Evolutionary conservation across 1,140 invertebrate genomes (phyloP).

Genomic region (Drosophila auraria): DNA sequence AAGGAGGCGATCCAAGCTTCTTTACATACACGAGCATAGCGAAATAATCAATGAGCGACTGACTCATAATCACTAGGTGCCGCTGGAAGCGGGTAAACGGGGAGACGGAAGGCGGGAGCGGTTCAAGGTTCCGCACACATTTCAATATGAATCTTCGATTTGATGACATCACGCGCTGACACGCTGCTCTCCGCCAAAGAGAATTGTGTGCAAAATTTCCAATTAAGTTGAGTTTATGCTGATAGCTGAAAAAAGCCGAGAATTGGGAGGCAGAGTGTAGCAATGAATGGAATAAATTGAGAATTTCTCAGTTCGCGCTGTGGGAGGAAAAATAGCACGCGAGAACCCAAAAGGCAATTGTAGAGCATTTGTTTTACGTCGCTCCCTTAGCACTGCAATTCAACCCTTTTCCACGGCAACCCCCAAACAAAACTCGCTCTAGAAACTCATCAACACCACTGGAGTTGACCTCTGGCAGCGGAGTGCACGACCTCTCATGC

Average conservation of each 20-base stretch:
- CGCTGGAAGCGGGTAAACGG: neutral
- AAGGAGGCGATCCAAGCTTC: constrained; percentile 22
- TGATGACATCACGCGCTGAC: constrained; percentile 58
- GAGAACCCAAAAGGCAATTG: neutral
- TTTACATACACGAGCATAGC: constrained; percentile 20
- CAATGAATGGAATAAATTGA: constrained; percentile 12
- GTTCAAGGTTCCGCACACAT: constrained; percentile 33
- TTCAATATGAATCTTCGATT: constrained; percentile 31
- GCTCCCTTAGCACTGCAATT: neutral
- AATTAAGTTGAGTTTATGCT: constrained; percentile 33
- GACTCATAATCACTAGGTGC: constrained; percentile 27
- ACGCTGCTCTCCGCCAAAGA: neutral
- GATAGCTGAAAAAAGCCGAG: constrained; percentile 3
- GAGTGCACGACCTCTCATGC: constrained; percentile 49
- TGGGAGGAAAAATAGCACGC: neutral
- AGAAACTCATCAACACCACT: constrained; percentile 41
- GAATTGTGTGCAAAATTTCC: constrained; percentile 29
- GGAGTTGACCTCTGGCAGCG: constrained; percentile 65
- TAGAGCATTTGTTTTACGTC: neutral
- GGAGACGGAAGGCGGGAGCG: neutral
- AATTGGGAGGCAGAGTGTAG: neutral
- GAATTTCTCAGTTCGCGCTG: neutral
- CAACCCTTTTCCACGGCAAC: constrained; percentile 30
- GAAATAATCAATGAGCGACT: constrained; percentile 27
- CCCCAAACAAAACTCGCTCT: constrained; percentile 6